Percentiles rank a stretch among this genome's conserved stretches.
Conservation (phyloP, 2,113 vertebrate species). For the Triplophysa rosa region DNA sequence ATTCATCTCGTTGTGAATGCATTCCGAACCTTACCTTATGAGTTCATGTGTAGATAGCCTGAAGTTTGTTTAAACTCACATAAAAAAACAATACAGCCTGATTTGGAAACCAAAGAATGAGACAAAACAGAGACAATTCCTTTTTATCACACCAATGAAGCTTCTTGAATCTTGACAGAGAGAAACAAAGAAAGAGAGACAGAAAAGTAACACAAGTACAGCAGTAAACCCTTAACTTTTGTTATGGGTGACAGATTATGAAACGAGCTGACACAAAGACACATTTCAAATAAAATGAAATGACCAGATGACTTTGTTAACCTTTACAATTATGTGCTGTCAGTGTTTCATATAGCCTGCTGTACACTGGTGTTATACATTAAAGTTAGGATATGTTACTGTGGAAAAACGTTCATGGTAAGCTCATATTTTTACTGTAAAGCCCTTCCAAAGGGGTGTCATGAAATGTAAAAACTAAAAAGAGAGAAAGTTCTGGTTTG, state of each 20-base stretch:
- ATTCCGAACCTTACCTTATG: constrained; percentile 27
- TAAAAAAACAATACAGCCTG: constrained; percentile 56
- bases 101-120: constrained; percentile 47
- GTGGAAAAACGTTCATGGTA: background rate
- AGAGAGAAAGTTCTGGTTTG: background rate
- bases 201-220: background rate
- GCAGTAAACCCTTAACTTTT: constrained; percentile 21
- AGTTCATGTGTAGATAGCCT: constrained; percentile 34
- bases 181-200: constrained; percentile 10
- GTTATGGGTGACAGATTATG: constrained; percentile 28
- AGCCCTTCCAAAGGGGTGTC: background rate
- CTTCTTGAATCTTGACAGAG: constrained; percentile 19
- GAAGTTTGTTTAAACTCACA: constrained; percentile 63
- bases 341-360: too few species aligned
- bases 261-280: constrained; percentile 30
- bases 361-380: too few species aligned
- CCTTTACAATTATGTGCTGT: too few species aligned
- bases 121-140: constrained; percentile 60
- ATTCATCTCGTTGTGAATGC: constrained; percentile 34
- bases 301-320: too few species aligned
- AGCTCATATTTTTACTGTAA: background rate
- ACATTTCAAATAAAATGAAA: background rate
- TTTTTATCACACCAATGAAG: constrained; percentile 37
- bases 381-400: too few species aligned
- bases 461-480: background rate